phyloP scores from a whole-genome alignment of 2,888 invertebrate species.

The Mythimna loreyi region DNA sequence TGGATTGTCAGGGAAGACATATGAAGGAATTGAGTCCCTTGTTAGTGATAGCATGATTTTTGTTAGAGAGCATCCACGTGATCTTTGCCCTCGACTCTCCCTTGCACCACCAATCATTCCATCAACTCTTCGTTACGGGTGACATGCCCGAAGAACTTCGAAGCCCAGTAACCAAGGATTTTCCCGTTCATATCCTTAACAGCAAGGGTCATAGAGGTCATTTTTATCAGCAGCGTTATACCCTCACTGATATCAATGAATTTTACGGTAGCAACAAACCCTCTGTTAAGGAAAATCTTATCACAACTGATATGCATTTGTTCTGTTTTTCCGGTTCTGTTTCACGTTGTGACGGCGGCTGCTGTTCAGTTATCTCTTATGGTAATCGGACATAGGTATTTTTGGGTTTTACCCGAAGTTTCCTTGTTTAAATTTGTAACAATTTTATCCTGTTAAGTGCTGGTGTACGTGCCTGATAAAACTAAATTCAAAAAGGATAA shows the following conservation, averaged over 20 bases:
- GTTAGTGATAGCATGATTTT: too few relatives aligned
- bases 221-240: conserved; percentile 8
- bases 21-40: too few relatives aligned
- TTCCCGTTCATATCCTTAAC: background rate
- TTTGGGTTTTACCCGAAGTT: conserved; percentile 4
- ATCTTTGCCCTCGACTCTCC: too few relatives aligned
- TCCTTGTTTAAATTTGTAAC: background rate
- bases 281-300: conserved; percentile 27
- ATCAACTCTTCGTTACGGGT: too few relatives aligned
- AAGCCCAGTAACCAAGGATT: background rate
- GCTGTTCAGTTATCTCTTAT: conserved; percentile 14
- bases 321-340: conserved; percentile 15
- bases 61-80: too few relatives aligned
- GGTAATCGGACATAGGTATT: conserved; percentile 10
- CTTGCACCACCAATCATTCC: too few relatives aligned
- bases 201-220: background rate
- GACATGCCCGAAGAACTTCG: too few relatives aligned
- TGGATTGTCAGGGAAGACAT: too few relatives aligned
- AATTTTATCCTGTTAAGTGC: conserved; percentile 7
- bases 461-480: background rate
- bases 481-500: background rate
- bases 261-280: background rate
- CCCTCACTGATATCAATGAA: conserved; percentile 8
- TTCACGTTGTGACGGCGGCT: background rate
- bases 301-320: conserved; percentile 9